These are phyloP conservation scores for Molorchus minor DNA, from an alignment of 2,888 invertebrate genomes.

Conservation along the genomic window DNA sequence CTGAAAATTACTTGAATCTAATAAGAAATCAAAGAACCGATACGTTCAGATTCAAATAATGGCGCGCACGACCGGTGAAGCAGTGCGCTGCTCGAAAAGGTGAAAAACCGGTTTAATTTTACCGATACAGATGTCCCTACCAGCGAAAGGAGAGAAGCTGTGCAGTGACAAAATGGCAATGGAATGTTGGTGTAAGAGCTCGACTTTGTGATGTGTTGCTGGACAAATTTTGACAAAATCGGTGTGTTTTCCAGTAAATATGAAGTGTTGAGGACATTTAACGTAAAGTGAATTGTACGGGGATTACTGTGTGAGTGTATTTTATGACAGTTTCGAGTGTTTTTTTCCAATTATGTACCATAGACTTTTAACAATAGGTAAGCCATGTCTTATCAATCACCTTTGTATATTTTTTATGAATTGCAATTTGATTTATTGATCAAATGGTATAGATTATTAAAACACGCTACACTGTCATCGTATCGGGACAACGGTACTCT, in stretches of 20 bases:
- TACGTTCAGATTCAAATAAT: background rate
- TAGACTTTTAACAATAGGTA: constrained; percentile 63
- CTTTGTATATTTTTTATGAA: constrained; percentile 59
- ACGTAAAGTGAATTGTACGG: constrained; percentile 47
- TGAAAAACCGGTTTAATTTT: constrained; percentile 20
- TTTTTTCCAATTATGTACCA: constrained; percentile 60
- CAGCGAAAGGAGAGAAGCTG: constrained; percentile 48
- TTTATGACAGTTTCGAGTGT: constrained; percentile 50
- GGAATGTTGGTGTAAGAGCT: constrained; percentile 61
- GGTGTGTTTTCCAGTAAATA: constrained; percentile 51
- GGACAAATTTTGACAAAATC: constrained; percentile 50
- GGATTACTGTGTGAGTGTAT: constrained; percentile 50
- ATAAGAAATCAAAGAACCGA: background rate
- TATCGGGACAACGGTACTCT: constrained; percentile 1
- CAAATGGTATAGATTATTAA: constrained; percentile 21
- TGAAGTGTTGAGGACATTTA: constrained; percentile 51
- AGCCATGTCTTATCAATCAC: constrained; percentile 63
- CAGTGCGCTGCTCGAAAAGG: constrained; percentile 12
- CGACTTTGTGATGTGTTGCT: constrained; percentile 60
- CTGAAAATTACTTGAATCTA: no score
- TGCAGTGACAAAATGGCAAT: constrained; percentile 64
- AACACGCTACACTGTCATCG: background rate
- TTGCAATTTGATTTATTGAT: constrained; percentile 55
- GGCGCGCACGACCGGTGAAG: constrained; percentile 6
- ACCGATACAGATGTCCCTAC: constrained; percentile 43